Percentiles rank a stretch among this genome's conserved stretches.
phyloP scores from a whole-genome alignment of 2,888 invertebrate species.

The Microctonus aethiopoides region DNA sequence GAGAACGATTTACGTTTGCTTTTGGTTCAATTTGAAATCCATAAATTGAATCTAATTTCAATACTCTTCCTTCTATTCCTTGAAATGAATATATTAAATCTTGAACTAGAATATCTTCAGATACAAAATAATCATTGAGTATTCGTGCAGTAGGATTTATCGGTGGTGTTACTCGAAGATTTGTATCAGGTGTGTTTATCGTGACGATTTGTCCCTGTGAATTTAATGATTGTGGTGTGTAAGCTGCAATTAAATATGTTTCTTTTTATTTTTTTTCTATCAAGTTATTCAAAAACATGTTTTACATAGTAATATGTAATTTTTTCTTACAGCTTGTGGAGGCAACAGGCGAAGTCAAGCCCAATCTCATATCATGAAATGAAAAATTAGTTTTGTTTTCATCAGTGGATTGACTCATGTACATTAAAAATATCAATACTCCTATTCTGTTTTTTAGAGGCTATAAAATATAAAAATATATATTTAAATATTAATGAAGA shows the following conservation, averaged over 20 bases:
- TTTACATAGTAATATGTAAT: slow-evolving; percentile 9
- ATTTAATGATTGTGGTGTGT: slow-evolving; percentile 51
- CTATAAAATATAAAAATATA: slow-evolving; percentile 38
- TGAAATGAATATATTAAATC: slow-evolving; percentile 89
- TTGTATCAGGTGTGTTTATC: slow-evolving; percentile 49
- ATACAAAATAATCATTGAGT: slow-evolving; percentile 61
- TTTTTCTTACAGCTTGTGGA: slow-evolving; percentile 57
- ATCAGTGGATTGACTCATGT: slow-evolving; percentile 54
- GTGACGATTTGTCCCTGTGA: slow-evolving; percentile 54
- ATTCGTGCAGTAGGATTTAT: slow-evolving; percentile 46
- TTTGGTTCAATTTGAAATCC: slow-evolving; percentile 74
- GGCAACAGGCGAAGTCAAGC: slow-evolving; percentile 52
- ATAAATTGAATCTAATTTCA: slow-evolving; percentile 75
- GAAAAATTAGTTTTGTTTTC: slow-evolving; percentile 53
- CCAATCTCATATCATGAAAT: slow-evolving; percentile 57
- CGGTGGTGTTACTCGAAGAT: slow-evolving; percentile 41
- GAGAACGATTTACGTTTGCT: slow-evolving; percentile 68
- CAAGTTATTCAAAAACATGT: background rate
- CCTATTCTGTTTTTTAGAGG: slow-evolving; percentile 57
- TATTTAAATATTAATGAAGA: background rate
- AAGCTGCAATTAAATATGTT: slow-evolving; percentile 44
- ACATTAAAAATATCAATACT: slow-evolving; percentile 55
- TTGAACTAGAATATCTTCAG: slow-evolving; percentile 73
- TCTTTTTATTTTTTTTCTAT: background rate
- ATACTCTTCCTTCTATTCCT: slow-evolving; percentile 84